Evolutionary conservation across 2,797 vertebrate genomes (phyloP).

Genomic region (Steatocranus sp.): DNA sequence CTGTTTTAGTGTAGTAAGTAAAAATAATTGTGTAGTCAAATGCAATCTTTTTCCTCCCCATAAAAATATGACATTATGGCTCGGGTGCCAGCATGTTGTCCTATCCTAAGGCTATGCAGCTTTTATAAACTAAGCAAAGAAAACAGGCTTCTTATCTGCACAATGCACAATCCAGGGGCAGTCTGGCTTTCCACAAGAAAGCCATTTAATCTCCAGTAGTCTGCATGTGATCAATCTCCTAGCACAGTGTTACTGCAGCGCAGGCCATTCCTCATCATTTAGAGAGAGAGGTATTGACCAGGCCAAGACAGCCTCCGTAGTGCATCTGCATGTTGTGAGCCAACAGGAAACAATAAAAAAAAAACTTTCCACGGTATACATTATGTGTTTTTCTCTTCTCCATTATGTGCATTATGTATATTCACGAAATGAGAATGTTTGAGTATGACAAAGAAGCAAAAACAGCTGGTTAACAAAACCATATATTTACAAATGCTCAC

Average conservation of each 20-base stretch:
- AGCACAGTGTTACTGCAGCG: slow-evolving; percentile 65
- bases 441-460: not conserved
- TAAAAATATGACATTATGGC: not conserved
- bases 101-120: slow-evolving; percentile 19
- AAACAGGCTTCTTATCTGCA: slow-evolving; percentile 29
- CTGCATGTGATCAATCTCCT: slow-evolving; percentile 74
- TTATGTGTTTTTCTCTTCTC: not conserved
- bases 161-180: slow-evolving; percentile 51
- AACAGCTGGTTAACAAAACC: not conserved
- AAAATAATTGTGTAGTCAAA: not conserved
- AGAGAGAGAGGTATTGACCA: slow-evolving; percentile 68
- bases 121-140: slow-evolving; percentile 8
- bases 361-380: not conserved
- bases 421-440: not conserved
- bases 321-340: slow-evolving; percentile 34
- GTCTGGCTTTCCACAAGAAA: slow-evolving; percentile 59
- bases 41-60: not conserved
- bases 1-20: not conserved
- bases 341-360: slow-evolving; percentile 20
- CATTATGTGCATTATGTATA: not conserved
- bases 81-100: not conserved
- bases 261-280: slow-evolving; percentile 72
- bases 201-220: slow-evolving; percentile 71
- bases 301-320: slow-evolving; percentile 38
- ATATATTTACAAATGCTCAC: not conserved